phyloP scores from a whole-genome alignment of 1,140 invertebrate species.

The Callitettix versicolor region DNA sequence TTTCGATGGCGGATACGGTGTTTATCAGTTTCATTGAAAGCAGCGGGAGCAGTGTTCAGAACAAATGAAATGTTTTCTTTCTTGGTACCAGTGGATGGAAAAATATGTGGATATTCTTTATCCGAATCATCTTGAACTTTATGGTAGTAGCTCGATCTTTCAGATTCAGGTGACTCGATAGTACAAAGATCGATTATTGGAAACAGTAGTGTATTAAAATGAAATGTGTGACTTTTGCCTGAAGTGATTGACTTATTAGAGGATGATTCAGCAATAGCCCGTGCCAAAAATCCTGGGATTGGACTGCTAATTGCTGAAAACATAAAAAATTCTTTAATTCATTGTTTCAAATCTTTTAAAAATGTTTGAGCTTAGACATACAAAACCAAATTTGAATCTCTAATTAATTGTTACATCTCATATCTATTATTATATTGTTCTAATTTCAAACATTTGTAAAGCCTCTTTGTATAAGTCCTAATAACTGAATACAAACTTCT shows the following conservation, averaged over 20 bases:
- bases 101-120: not conserved
- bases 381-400: too few relatives aligned
- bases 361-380: too few relatives aligned
- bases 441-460: too few relatives aligned
- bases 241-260: not conserved
- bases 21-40: not conserved
- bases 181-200: slow-evolving; percentile 25
- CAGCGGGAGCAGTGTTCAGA: not conserved
- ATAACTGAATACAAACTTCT: too few relatives aligned
- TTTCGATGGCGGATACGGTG: slow-evolving; percentile 8
- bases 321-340: slow-evolving; percentile 6
- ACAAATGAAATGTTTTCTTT: too few relatives aligned
- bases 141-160: slow-evolving; percentile 12
- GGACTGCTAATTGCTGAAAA: slow-evolving; percentile 17
- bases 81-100: too few relatives aligned
- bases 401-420: too few relatives aligned
- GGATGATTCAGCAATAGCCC: not conserved
- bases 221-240: not conserved
- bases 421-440: too few relatives aligned
- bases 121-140: slow-evolving; percentile 2
- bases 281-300: slow-evolving; percentile 17
- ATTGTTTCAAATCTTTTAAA: not conserved
- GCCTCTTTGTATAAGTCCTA: too few relatives aligned
- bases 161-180: slow-evolving; percentile 22
- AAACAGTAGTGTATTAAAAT: slow-evolving; percentile 17